These are phyloP conservation scores for Apaloderma vittatum DNA, from an alignment of 2,113 vertebrate species.

Conservation along the genomic window DNA sequence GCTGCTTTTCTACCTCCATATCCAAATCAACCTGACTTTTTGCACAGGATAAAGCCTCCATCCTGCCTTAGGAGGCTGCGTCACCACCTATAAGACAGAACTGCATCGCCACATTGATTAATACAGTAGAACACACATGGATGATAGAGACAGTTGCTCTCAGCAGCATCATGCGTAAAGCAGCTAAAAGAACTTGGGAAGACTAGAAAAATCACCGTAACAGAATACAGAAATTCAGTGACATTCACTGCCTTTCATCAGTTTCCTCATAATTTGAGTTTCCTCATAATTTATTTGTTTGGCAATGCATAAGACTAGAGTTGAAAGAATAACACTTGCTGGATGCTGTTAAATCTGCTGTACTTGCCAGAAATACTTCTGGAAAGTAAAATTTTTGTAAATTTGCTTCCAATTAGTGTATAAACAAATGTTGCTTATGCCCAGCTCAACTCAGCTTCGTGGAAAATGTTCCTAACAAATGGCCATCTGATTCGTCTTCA, in stretches of 20 bases:
- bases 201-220: not conserved
- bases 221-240: not conserved
- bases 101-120: not conserved
- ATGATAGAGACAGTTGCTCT: not conserved
- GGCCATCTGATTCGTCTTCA: slow-evolving; percentile 8
- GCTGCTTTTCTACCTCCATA: not conserved
- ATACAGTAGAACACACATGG: not conserved
- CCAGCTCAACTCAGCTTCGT: slow-evolving; percentile 22
- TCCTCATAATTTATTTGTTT: not conserved
- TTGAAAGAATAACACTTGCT: not conserved
- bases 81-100: not conserved
- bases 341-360: not conserved
- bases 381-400: slow-evolving; percentile 18
- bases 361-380: not conserved
- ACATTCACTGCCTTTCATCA: not conserved
- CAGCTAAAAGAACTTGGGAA: not conserved
- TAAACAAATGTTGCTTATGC: slow-evolving; percentile 36
- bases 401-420: slow-evolving; percentile 26
- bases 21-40: not conserved
- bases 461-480: not conserved
- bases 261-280: not conserved
- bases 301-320: not conserved
- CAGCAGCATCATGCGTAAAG: not conserved
- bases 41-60: not conserved
- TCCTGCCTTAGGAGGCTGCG: not conserved